A percentile compares a stretch with the other conserved stretches of the same genome.
Evolutionary conservation across 2,888 invertebrate species (phyloP).

Genomic region (Stenichneumon culpator): DNA sequence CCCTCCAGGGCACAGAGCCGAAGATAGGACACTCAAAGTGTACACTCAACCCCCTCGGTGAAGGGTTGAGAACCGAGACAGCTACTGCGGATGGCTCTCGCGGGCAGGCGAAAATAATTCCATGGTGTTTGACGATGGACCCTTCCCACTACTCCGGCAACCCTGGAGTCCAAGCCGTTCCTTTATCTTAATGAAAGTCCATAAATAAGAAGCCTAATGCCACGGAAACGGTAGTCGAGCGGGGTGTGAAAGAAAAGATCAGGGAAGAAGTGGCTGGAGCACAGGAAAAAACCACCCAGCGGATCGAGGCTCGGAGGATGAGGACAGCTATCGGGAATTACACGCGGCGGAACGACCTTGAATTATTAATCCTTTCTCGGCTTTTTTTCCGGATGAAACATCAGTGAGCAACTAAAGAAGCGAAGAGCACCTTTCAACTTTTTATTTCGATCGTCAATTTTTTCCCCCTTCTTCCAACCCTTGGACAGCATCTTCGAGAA

Average conservation of each 20-base stretch:
- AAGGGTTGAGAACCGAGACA: conserved; percentile 70
- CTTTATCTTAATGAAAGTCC: conserved; percentile 85
- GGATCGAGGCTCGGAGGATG: conserved; percentile 35
- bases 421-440: conserved; percentile 33
- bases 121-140: conserved; percentile 80
- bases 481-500: conserved; percentile 14
- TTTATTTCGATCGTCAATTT: conserved; percentile 41
- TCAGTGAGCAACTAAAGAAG: conserved; percentile 6
- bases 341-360: conserved; percentile 66
- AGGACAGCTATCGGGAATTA: conserved; percentile 66
- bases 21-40: conserved; percentile 36
- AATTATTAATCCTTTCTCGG: conserved; percentile 69
- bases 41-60: conserved; percentile 58
- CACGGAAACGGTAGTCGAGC: conserved; percentile 78
- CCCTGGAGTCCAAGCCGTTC: conserved; percentile 80
- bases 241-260: conserved; percentile 51
- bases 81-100: conserved; percentile 61
- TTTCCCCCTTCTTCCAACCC: conserved; percentile 17
- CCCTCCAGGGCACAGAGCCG: conserved; percentile 47
- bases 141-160: conserved; percentile 68
- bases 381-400: conserved; percentile 31
- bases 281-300: conserved; percentile 77
- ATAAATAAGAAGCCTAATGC: conserved; percentile 85
- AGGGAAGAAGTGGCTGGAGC: conserved; percentile 53
- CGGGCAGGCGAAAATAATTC: conserved; percentile 83